Base-by-base conservation (phyloP, 1,140 invertebrate species). In the Choristoneura fumiferana region DNA sequence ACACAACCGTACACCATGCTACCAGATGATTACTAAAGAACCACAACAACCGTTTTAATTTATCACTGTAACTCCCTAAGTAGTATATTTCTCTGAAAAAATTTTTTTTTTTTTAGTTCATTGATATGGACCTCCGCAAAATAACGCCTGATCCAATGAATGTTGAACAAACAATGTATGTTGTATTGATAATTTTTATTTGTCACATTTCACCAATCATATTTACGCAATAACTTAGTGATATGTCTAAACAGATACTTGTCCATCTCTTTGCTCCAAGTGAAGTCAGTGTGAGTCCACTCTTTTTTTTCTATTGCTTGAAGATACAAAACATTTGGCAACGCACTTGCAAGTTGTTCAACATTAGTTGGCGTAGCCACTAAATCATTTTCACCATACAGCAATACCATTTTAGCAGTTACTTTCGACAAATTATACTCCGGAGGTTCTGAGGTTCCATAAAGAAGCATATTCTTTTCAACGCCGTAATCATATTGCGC, bases 221-320 rank as follows among this genome's bases (percentile, higher is more conserved):
- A 45, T 18, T 45, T 45, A n/a, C 18, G 2, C 2, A 45, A n/a
- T 4, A 45, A 22, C 18, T 45, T 8, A 45, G 18, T 18, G 15
- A 45, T n/a, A 45, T n/a, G 40, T 10, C 15, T 10, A 45, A 45
- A 45, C 2, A 45, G 40, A 18, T 15, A 18, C 18, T 18, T n/a
- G n/a, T 45, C 18, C 40, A 22, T 45, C 17, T 45, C 14, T 18
- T 45, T 45, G 18, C 40, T 17, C 9, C 15, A n/a, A 1, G 15
- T 45, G 18, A 45, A 45, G n/a, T 45, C 40, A 18, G 18, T 45
- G n/a, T 45, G 40, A 22, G 15, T 45, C 40, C 40, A 45, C 9
- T 17, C 10, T 45, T 45, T 45, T 5, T 45, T 17, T 45, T 45
- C 40, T 10, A 45, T 45, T 0, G 18, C n/a, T 0, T 45, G 14